A percentile compares a stretch with the other conserved stretches of the same genome.
Evolutionary conservation across 1,140 invertebrate genomes (phyloP).

Genomic region (Drosophila kurseongensis): DNA sequence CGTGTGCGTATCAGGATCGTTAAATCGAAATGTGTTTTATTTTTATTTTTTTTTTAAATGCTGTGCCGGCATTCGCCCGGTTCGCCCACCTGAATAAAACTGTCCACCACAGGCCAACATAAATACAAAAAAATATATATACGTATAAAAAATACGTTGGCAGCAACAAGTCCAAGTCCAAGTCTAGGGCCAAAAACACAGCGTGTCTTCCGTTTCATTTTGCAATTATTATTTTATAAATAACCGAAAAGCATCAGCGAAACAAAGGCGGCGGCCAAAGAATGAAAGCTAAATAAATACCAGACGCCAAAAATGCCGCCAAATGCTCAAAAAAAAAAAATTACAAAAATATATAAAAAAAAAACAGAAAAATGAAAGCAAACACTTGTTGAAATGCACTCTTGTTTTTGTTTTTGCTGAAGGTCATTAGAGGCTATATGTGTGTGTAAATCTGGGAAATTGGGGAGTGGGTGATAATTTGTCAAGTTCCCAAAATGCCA

Average conservation of each 20-base stretch:
- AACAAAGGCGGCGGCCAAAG: conserved; percentile 38
- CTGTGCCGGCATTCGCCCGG: conserved; percentile 57
- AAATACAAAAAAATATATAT: conserved; percentile 13
- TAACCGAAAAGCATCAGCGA: conserved; percentile 40
- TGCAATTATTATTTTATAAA: conserved; percentile 60
- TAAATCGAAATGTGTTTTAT: conserved; percentile 38
- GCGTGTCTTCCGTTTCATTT: conserved; percentile 54
- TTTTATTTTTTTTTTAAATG: conserved; percentile 28
- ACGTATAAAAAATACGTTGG: conserved; percentile 43
- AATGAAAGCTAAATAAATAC: conserved; percentile 64
- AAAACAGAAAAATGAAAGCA: conserved; percentile 3
- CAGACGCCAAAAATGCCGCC: conserved; percentile 50
- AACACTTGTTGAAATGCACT: conserved; percentile 49
- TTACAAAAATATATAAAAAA: conserved; percentile 9
- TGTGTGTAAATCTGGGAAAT: background rate
- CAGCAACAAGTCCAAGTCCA: conserved; percentile 70
- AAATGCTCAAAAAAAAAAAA: conserved; percentile 22
- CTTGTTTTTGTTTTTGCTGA: conserved; percentile 8
- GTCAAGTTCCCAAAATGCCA: conserved; percentile 10
- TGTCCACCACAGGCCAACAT: conserved; percentile 27
- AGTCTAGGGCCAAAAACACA: conserved; percentile 61
- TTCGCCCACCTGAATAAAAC: conserved; percentile 64
- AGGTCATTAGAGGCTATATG: conserved; percentile 11
- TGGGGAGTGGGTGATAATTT: background rate
- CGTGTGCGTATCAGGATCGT: conserved; percentile 61